These are phyloP conservation scores for Trissolcus basalis DNA, from an alignment of 1,140 invertebrate species.

Conservation along the genomic window DNA sequence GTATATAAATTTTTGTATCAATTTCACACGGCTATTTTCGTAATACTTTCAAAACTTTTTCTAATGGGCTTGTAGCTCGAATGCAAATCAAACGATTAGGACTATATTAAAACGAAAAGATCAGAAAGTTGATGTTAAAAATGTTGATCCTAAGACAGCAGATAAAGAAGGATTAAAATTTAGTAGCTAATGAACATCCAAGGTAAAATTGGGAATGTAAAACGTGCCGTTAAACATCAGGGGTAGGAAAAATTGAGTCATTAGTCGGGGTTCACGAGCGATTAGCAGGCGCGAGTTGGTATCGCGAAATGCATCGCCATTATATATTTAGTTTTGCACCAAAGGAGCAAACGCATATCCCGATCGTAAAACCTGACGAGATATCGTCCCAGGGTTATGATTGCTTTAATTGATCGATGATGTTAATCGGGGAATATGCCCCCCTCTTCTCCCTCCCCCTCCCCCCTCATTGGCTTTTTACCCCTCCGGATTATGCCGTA, in stretches of 20 bases:
- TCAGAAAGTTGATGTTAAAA: too few relatives aligned
- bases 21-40: too few relatives aligned
- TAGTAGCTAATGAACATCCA: not conserved
- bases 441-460: too few relatives aligned
- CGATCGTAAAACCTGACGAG: constrained; percentile 35
- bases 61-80: too few relatives aligned
- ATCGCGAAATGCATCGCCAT: constrained; percentile 29
- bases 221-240: too few relatives aligned
- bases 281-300: constrained; percentile 29
- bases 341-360: constrained; percentile 12
- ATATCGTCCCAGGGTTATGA: constrained; percentile 30
- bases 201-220: not conserved
- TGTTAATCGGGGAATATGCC: constrained; percentile 44
- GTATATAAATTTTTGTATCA: too few relatives aligned
- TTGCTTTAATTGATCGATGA: constrained; percentile 56
- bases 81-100: too few relatives aligned
- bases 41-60: too few relatives aligned
- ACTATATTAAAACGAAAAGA: too few relatives aligned
- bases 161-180: too few relatives aligned
- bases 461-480: not conserved
- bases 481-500: not conserved
- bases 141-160: too few relatives aligned
- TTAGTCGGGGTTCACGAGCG: constrained; percentile 31
- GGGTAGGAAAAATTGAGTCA: constrained; percentile 2
- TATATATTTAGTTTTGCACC: constrained; percentile 19